These are phyloP conservation scores for Lasioglossum morio DNA, from an alignment of 2,888 invertebrate genomes.

Conservation along the genomic window DNA sequence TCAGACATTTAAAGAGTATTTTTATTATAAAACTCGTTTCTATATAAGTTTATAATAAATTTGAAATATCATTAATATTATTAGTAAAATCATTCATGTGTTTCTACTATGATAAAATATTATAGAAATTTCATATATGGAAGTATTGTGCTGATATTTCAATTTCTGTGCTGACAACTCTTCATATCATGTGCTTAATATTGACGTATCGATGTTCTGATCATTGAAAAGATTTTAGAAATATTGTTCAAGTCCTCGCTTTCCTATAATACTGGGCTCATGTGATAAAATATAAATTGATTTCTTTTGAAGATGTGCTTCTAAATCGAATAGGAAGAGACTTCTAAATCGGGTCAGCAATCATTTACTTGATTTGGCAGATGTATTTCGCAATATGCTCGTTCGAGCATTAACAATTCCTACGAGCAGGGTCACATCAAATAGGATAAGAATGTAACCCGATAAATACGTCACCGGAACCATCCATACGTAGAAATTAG, in stretches of 20 bases:
- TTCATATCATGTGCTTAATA: not conserved
- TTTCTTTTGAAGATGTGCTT: constrained; percentile 25
- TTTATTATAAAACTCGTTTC: not conserved
- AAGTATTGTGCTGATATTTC: not conserved
- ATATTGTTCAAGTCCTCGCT: not conserved
- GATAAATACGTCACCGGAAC: not conserved
- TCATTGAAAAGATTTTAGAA: not conserved
- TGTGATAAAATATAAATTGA: constrained; percentile 29
- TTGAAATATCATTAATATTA: not conserved
- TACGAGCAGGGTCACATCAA: not conserved
- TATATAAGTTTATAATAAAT: not conserved
- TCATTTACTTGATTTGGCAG: constrained; percentile 34
- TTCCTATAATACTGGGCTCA: not conserved
- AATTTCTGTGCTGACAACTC: not conserved
- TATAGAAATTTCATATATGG: not conserved
- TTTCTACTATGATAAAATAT: not conserved
- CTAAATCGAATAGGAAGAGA: constrained; percentile 36
- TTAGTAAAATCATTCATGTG: not conserved
- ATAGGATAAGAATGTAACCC: constrained; percentile 19
- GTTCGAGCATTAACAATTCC: constrained; percentile 22
- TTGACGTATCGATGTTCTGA: not conserved
- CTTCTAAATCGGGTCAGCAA: constrained; percentile 38
- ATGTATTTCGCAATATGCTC: constrained; percentile 32
- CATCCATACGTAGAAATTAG: constrained; percentile 9
- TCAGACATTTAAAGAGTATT: not conserved